These are phyloP conservation scores for Aethina tumida DNA, from an alignment of 1,140 invertebrate species.

Conservation along the genomic window DNA sequence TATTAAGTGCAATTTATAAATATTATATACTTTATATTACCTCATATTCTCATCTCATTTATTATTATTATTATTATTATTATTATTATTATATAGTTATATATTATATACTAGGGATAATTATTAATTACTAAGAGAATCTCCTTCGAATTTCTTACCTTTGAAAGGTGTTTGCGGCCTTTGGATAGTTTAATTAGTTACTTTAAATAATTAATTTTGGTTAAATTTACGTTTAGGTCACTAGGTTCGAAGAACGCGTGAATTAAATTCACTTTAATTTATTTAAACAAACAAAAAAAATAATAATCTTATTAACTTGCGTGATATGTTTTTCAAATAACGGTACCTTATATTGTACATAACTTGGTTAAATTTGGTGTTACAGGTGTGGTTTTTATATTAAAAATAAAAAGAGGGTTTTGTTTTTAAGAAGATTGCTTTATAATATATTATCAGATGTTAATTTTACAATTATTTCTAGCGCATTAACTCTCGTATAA, in stretches of 20 bases:
- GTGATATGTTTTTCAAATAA: conserved; percentile 18
- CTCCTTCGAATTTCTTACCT: conserved; percentile 20
- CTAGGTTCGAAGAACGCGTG: not conserved
- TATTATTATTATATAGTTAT: too few relatives aligned
- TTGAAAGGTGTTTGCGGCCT: conserved; percentile 12
- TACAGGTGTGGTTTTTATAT: conserved; percentile 24
- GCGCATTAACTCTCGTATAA: conserved; percentile 13
- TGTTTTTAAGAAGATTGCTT: conserved; percentile 18
- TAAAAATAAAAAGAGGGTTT: conserved; percentile 21
- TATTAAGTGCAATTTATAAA: conserved; percentile 30
- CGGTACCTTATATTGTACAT: conserved; percentile 20
- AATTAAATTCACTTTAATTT: conserved; percentile 2
- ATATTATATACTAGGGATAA: conserved; percentile 12
- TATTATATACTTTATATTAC: conserved; percentile 26
- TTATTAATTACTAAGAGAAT: conserved; percentile 20
- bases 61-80: conserved; percentile 13
- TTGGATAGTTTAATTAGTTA: conserved; percentile 17
- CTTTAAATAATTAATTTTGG: not conserved
- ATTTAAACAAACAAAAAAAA: not conserved
- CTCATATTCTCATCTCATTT: conserved; percentile 28
- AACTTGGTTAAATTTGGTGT: conserved; percentile 21
- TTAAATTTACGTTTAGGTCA: conserved; percentile 2
- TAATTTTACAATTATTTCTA: conserved; percentile 18
- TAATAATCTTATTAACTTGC: conserved; percentile 8
- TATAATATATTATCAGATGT: conserved; percentile 20